Base-by-base conservation (phyloP, 35 echinoderm and acorn worm species). In the Lytechinus variegatus region DNA sequence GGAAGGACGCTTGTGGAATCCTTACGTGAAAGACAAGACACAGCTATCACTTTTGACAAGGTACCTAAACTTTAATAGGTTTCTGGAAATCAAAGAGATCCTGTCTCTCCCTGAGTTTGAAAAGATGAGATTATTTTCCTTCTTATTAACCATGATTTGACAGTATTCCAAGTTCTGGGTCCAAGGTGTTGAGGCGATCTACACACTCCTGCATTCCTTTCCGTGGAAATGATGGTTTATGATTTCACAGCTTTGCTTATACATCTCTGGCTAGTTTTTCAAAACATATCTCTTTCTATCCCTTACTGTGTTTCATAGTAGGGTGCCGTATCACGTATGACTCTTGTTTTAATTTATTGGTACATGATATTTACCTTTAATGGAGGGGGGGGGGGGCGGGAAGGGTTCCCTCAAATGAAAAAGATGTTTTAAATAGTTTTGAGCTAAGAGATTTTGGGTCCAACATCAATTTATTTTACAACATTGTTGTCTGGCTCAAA, bases 191-290 rank as follows among this genome's bases (percentile, higher is more conserved):
- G 33, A 0, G 2, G 66, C 66, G 1, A 79, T 79, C n/a, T 16
- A 79, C 66, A 79, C 66, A 79, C 14, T 79, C 66, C 66, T 79
- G 66, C 66, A 79, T 79, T 79, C 66, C 66, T 27, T 79, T 79
- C 16, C 24, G 19, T 79, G 66, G 66, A 79, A 79, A 79, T 5
- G 66, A n/a, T 79, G 19, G 66, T 19, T 0, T 79, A 79, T 79
- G 66, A 79, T 79, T 79, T 24, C 66, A 79, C 3, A 79, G 16
- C 66, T 79, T 79, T 79, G 66, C 66, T 79, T 79, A 79, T 79
- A n/a, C 66, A 79, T 19, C 66, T 79, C 0, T n/a, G 66, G 66
- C 66, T 79, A 79, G 12, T 79, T 79, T 79, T 79, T 24, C 66
- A 79, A 79, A 79, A 79, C 66, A 79, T 79, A n/a, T 79, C 66